Evolutionary conservation across 2,113 vertebrate species (phyloP), one percentile per base, ranked within the genome.

Genomic region (Anseranas semipalmata): DNA sequence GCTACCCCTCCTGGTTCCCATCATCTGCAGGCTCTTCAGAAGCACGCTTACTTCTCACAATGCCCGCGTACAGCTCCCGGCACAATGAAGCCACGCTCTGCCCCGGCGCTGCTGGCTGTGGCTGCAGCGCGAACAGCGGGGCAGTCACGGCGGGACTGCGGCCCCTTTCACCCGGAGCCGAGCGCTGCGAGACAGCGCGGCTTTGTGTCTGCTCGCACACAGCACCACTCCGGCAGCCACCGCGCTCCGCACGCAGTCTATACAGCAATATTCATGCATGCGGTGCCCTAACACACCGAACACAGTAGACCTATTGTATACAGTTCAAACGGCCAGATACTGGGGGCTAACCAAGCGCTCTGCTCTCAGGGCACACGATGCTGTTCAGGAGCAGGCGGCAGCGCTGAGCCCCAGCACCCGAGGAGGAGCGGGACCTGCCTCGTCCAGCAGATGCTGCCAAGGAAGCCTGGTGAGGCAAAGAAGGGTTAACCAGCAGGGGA

Each of bases 281-380:
- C 0, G 2, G 91, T 43, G 91, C 66, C 86, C 79, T 15, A 3
- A 20, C 84, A 15, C 17, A 0, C 30, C 0, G 4, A 24, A 1
- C 78, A 96, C 95, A 96, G 60, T 20, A 5, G 15, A 21, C 2
- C 45, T 18, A 43, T 93, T 96, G 89, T 95, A 5, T 16, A 3
- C 21, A 63, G 1, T 2, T 5, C 24, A 3, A 11, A 22, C 0
- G 2, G 25, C 28, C 9, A 66, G 87, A 56, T 7, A 37, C 0
- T 2, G 2, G 39, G 67, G 32, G 18, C 25, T 2, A 3, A n/a
- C 2, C 0, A 0, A 41, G 58, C 6, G 1, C 62, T 41, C 32
- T 0, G 10, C 39, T 35, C 45, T 62, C 0, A 12, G n/a, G 24
- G 65, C 0, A 13, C 20, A 16, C 6, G 32, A 55, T 2, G 71